Conservation (phyloP, 2,888 invertebrate genomes). For the Oligia strigilis region DNA sequence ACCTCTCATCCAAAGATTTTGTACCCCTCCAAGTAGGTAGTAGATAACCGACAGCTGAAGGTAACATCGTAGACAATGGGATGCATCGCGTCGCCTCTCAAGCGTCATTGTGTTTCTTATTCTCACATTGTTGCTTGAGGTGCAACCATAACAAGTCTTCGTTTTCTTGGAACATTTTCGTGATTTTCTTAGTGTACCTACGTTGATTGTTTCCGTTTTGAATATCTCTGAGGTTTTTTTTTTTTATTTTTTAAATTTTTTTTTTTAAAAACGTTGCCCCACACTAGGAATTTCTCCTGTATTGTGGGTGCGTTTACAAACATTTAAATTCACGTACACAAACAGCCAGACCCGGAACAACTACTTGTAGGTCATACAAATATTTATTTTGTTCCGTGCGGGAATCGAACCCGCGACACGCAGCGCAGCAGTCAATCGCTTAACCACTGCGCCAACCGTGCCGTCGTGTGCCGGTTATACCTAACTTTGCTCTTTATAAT, state of each 20-base stretch:
- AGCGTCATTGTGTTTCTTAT: constrained; percentile 27
- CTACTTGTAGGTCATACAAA: too few species aligned
- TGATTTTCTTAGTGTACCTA: not conserved
- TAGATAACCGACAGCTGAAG: constrained; percentile 20
- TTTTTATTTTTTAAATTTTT: too few species aligned
- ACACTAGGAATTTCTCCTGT: too few species aligned
- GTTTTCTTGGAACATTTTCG: not conserved
- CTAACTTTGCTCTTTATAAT: not conserved
- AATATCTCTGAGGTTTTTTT: not conserved
- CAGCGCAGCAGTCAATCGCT: too few species aligned
- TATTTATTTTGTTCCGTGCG: too few species aligned
- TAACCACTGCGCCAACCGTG: too few species aligned
- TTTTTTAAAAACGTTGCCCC: too few species aligned
- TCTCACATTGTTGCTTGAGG: constrained; percentile 31
- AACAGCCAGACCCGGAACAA: too few species aligned
- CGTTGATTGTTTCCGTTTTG: not conserved
- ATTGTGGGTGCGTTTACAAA: too few species aligned
- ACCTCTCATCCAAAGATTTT: not conserved
- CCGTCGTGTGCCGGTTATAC: not conserved
- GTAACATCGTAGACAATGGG: constrained; percentile 25
- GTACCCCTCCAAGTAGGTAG: constrained; percentile 5
- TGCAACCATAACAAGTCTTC: not conserved
- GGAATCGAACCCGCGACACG: too few species aligned
- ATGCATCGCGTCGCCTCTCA: constrained; percentile 13
- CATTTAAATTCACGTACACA: too few species aligned